Evolutionary conservation across 2,797 vertebrate species (phyloP), one percentile per base, ranked within the genome.

Genomic region (Florisuga fusca): DNA sequence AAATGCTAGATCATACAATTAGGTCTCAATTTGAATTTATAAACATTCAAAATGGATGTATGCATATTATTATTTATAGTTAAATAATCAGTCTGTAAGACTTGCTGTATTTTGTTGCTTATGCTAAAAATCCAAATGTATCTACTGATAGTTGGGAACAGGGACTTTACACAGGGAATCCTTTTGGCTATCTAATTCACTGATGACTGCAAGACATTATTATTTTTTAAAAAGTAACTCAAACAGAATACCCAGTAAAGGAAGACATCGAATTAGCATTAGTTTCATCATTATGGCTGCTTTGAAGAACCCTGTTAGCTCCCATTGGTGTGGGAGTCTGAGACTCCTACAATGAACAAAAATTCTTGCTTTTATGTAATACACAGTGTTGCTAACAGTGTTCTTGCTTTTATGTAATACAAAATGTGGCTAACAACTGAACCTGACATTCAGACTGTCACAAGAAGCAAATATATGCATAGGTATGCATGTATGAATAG

Each of bases 351-450:
- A 92, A 75, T 81, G 91, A 93, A 90, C 83, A 93, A 81, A 95
- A 96, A 92, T 96, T 96, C 66, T 89, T 90, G 25, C 89, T 91
- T 83, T 93, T 94, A 93, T 96, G 82, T 95, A 95, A 94, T 92
- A 69, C 29, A 34, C 5, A 72, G 41, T 58, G 54, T 78, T 93
- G 50, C 64, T 90, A 90, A 66, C 80, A 93, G 77, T 4, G 1
- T 80, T 83, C 78, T 78, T 69, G 54, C 68, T 91, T 92, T 93
- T 94, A 85, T 95, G 84, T 94, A 94, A 91, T 92, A 80, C 41
- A 82, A 21, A 93, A 34, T 61, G 31, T 58, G 89, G 43, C 46
- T 94, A 53, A 63, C 43, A 87, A 58, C 54, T 62, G 62, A 94
- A 53, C 48, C 31, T 81, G 27, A 17, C 53, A 31, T 82, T 53